Percentiles rank a stretch among this genome's conserved stretches.
phyloP scores from a whole-genome alignment of 2,797 vertebrate species.

The Sebastes aleutianus region DNA sequence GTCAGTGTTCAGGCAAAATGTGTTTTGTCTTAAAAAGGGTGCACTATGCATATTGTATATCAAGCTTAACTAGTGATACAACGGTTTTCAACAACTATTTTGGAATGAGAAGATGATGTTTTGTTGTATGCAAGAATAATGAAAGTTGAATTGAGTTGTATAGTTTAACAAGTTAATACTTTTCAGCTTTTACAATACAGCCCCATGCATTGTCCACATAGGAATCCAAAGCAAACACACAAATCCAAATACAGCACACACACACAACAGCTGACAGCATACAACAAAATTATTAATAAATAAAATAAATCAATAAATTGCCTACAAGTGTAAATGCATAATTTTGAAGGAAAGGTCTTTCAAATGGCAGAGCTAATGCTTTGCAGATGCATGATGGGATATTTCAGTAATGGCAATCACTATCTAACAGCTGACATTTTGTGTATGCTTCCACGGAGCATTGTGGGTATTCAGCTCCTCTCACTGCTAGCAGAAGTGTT shows the following conservation, averaged over 20 bases:
- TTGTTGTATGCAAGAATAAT: background rate
- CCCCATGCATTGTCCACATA: background rate
- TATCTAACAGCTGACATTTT: constrained; percentile 42
- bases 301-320: background rate
- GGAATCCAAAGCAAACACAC: background rate
- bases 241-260: background rate
- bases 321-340: background rate
- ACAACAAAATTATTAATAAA: background rate
- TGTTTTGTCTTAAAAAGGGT: background rate
- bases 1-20: background rate
- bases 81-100: background rate
- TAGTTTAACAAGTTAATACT: background rate
- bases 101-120: background rate
- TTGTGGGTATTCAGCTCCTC: constrained; percentile 25
- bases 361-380: constrained; percentile 1
- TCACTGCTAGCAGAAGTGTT: constrained; percentile 36
- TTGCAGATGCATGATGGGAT: constrained; percentile 36
- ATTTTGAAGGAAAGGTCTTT: background rate
- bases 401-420: constrained; percentile 22
- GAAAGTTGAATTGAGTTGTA: background rate
- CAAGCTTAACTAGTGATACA: background rate
- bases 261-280: background rate
- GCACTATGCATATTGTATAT: background rate
- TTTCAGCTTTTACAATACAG: background rate
- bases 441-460: constrained; percentile 30